These are phyloP conservation scores for Archivesica marissinica DNA, from an alignment of 1,140 invertebrate genomes.

Conservation along the genomic window DNA sequence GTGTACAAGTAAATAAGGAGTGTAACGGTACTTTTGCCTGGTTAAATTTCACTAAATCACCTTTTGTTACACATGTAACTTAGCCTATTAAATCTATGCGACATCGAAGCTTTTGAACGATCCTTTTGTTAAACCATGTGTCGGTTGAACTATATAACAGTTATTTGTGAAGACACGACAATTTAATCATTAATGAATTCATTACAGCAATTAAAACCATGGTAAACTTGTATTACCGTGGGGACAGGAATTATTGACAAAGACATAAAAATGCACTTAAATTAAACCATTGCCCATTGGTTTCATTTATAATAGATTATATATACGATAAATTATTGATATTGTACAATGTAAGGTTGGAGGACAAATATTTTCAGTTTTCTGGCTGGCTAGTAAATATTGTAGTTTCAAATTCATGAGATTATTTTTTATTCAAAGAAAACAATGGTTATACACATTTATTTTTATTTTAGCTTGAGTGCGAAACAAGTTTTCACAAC, in stretches of 20 bases:
- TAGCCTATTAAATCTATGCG: background rate
- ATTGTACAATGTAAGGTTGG: too few species aligned
- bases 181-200: conserved; percentile 14
- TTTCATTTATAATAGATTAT: too few species aligned
- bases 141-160: background rate
- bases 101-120: background rate
- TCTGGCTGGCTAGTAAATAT: too few species aligned
- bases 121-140: background rate
- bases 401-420: too few species aligned
- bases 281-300: too few species aligned
- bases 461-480: too few species aligned
- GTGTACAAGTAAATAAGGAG: background rate
- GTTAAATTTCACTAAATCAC: conserved; percentile 11
- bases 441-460: too few species aligned
- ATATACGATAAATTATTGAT: too few species aligned
- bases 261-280: too few species aligned
- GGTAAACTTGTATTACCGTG: background rate
- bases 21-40: background rate
- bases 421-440: too few species aligned
- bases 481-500: too few species aligned
- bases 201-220: conserved; percentile 13
- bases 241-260: background rate
- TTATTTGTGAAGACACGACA: background rate
- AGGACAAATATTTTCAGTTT: too few species aligned
- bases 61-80: background rate